Evolutionary conservation across 2,113 vertebrate species (phyloP).

Genomic region (Rana temporaria): DNA sequence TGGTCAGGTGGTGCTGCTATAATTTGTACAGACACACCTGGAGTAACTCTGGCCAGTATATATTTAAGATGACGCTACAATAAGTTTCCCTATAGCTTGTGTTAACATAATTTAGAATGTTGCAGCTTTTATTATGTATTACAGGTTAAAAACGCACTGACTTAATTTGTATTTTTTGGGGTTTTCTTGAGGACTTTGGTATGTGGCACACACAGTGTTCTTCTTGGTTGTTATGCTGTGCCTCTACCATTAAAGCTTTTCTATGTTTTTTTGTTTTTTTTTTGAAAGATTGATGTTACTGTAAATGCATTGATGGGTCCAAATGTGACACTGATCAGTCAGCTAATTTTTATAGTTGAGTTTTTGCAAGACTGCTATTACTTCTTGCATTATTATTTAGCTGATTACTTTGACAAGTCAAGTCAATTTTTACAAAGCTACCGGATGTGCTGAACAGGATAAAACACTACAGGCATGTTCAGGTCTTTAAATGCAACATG

Average conservation of each 20-base stretch:
- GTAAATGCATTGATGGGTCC: background rate
- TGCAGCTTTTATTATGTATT: too few relatives aligned
- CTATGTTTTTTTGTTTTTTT: background rate
- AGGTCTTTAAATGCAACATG: too few relatives aligned
- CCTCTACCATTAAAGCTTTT: background rate
- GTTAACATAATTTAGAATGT: too few relatives aligned
- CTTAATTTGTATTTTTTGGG: too few relatives aligned
- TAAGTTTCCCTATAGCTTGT: background rate
- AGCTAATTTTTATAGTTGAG: background rate
- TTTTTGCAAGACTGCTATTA: too few relatives aligned
- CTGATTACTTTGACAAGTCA: background rate
- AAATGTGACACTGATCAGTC: background rate
- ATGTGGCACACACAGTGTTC: background rate
- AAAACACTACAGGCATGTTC: background rate
- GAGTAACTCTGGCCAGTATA: background rate
- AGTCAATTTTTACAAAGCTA: too few relatives aligned
- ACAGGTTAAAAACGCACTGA: too few relatives aligned
- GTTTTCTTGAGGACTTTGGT: background rate
- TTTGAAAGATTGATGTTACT: background rate
- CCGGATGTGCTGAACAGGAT: background rate
- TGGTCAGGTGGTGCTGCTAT: too few relatives aligned
- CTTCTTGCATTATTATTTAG: too few relatives aligned
- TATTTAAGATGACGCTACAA: background rate
- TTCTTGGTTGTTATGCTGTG: background rate
- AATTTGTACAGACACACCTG: background rate